A percentile compares a stretch with the other conserved stretches of the same genome.
Evolutionary conservation across 1,140 invertebrate genomes (phyloP).

Genomic region (Orussus abietinus): DNA sequence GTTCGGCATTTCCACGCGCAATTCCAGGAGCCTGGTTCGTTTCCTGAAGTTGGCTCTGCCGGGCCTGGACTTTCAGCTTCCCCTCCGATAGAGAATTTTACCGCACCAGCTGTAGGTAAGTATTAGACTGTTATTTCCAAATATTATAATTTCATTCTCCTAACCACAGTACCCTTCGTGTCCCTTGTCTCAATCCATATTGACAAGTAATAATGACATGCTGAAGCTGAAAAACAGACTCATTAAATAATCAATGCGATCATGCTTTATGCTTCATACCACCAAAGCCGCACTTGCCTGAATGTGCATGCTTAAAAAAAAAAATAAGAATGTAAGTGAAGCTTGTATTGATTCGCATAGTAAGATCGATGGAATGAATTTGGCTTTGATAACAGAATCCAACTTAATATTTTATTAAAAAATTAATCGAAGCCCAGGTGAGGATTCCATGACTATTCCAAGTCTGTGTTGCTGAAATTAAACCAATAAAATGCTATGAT

Average conservation of each 20-base stretch:
- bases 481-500: no score
- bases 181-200: no score
- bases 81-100: conserved; percentile 52
- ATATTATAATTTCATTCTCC: no score
- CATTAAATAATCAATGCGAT: no score
- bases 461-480: background rate
- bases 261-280: no score
- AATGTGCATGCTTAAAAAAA: no score
- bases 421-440: background rate
- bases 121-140: conserved; percentile 14
- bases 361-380: background rate
- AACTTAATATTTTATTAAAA: background rate
- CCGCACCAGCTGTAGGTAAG: conserved; percentile 36
- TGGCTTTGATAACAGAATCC: conserved; percentile 3
- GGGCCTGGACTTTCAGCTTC: conserved; percentile 49
- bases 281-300: no score
- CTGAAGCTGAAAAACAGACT: no score
- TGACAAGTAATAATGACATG: no score
- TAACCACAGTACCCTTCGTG: no score
- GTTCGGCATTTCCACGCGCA: conserved; percentile 89
- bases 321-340: background rate
- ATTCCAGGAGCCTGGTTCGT: conserved; percentile 63
- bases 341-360: background rate
- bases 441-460: no score
- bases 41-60: conserved; percentile 37